phyloP scores from a whole-genome alignment of 1,140 invertebrate genomes.

The Gonatopus flavifemur region DNA sequence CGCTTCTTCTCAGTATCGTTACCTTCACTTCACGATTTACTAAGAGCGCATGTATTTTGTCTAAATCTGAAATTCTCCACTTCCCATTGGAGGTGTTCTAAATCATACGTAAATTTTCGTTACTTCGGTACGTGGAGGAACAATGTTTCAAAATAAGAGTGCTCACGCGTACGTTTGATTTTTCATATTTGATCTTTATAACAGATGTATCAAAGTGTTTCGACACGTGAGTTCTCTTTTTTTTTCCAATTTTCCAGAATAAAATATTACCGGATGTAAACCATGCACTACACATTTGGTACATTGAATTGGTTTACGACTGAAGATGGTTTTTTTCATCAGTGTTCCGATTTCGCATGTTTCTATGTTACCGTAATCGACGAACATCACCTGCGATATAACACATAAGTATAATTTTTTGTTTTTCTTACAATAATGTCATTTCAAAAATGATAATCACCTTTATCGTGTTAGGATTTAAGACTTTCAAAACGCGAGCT shows the following conservation, averaged over 20 bases:
- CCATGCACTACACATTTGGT: constrained; percentile 47
- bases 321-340: constrained; percentile 62
- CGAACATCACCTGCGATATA: constrained; percentile 46
- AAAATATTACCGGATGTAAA: constrained; percentile 47
- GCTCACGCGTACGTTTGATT: no score
- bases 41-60: constrained; percentile 42
- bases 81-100: constrained; percentile 14
- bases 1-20: constrained; percentile 14
- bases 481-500: constrained; percentile 42
- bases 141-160: no score
- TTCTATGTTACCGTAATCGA: constrained; percentile 61
- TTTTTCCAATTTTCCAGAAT: constrained; percentile 10
- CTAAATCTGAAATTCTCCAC: constrained; percentile 39
- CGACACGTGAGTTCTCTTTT: no score
- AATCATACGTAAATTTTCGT: no score
- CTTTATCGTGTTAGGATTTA: constrained; percentile 17
- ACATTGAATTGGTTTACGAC: constrained; percentile 61
- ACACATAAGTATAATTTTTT: neutral
- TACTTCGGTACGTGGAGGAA: no score
- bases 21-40: constrained; percentile 37
- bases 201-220: neutral
- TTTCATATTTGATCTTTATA: neutral
- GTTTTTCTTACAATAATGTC: neutral
- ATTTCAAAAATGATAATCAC: constrained; percentile 26
- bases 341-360: constrained; percentile 57